Evolutionary conservation across 2,113 vertebrate species (phyloP), one percentile per base, ranked within the genome.

Genomic region (Toxotes chatareus): DNA sequence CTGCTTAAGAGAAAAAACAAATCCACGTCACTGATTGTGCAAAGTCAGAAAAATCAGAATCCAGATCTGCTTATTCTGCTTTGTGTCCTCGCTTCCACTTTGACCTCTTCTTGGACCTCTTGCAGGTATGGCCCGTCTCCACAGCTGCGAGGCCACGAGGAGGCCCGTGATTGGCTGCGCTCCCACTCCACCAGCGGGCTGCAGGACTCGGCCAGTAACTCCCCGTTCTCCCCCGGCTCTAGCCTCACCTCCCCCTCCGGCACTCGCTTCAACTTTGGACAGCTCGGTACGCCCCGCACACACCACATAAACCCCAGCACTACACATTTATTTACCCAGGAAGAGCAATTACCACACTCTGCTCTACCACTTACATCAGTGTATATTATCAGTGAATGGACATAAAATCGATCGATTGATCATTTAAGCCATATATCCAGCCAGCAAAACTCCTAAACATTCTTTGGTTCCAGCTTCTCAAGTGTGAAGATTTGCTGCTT

Each of bases 221-320:
- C 98, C 1, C 98, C 98, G 0, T 99, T 99, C 88, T 99, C 97
- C 8, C 98, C 98, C 1, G 95, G 97, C 56, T 99, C 98, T 91
- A 99, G 97, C 70, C 87, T 99, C 59, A 99, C 97, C 34, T 99
- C 98, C 3, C 98, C 98, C 21, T 98, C 97, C 0, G 97, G 97
- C 67, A 99, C 97, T 0, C 95, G 98, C 85, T 99, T 99, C 93
- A 99, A 97, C 95, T 99, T 99, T 44, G 96, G 95, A 0, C 97
- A 98, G 92, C 97, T 99, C 1, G 97, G 98, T 99, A 94, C 87
- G 93, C 90, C 63, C 2, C 47, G 0, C 36, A 47, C 42, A 59
- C 31, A 17, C 36, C 36, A 4, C 36, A 4, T 38, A 61, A 5
- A 14, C 34, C 16, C 13, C 13, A n/a, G 16, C 6, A 10, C 31